A percentile compares a stretch with the other conserved stretches of the same genome.
Conservation (phyloP, 2,888 invertebrate species). For the Stratiomys singularior region DNA sequence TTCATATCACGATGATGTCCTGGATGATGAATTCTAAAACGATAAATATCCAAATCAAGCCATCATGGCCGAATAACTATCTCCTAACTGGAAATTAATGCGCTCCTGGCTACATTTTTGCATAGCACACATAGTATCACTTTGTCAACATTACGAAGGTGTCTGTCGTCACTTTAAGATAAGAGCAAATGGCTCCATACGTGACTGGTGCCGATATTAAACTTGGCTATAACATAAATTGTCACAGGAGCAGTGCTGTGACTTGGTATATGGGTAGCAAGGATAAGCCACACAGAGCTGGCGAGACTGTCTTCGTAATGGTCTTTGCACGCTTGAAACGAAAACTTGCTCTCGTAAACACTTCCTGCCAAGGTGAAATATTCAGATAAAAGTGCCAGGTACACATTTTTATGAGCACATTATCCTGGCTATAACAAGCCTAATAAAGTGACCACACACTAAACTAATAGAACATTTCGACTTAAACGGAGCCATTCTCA, state of each 20-base stretch:
- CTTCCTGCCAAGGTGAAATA: constrained; percentile 31
- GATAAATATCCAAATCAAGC: too few species aligned
- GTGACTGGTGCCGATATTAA: constrained; percentile 48
- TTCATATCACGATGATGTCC: too few species aligned
- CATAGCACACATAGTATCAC: constrained; percentile 5
- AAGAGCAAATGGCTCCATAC: constrained; percentile 45
- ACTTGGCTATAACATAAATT: constrained; percentile 49
- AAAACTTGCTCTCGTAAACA: constrained; percentile 43
- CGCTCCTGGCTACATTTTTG: neutral
- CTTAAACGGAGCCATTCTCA: constrained; percentile 51
- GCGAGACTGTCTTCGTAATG: neutral
- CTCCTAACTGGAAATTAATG: too few species aligned
- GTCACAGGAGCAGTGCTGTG: constrained; percentile 32
- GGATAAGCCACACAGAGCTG: neutral
- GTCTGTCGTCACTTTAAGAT: constrained; percentile 45
- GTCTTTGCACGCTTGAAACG: neutral
- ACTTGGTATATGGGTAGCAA: neutral
- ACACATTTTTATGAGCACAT: constrained; percentile 50
- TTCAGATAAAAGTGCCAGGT: constrained; percentile 35
- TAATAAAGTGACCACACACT: constrained; percentile 51
- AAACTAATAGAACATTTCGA: constrained; percentile 49
- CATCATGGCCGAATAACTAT: too few species aligned
- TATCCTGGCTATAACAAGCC: constrained; percentile 51
- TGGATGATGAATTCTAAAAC: too few species aligned
- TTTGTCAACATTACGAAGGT: constrained; percentile 3